Evolutionary conservation across 2,888 invertebrate species (phyloP), one percentile per base, ranked within the genome.

Genomic region (Drosophila cyrtoloma): DNA sequence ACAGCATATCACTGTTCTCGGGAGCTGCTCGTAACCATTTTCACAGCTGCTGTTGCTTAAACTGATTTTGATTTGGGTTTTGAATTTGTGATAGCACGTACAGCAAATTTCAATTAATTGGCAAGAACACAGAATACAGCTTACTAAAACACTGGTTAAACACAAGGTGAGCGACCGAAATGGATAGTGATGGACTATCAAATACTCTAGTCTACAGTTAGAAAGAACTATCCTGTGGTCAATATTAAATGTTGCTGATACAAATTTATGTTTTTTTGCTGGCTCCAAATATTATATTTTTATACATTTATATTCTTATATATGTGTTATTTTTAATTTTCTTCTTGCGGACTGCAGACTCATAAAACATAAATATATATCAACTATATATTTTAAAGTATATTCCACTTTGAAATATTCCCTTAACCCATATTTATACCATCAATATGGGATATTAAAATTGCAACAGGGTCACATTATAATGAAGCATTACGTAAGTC

Each of bases 21-120:
- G 7, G 14, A 47, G 53, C 37, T 56, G 55, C 14, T 6, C 2
- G n/a, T 22, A 59, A 61, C 12, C 37, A 19, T n/a, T 47, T 69
- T 57, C 57, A 32, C 50, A 56, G 58, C 50, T 55, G 33, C 44
- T 63, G 47, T 60, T 53, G 33, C n/a, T 28, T 50, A 39, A 50
- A 71, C 37, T 50, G 56, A 62, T 71, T 80, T 66, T 26, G 51
- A 53, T 59, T 59, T 59, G 47, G 10, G 51, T 26, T 51, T 44
- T 22, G 42, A 44, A 30, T 30, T 28, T 42, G 14, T 32, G 53
- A 53, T 22, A 1, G 39, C 33, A 53, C 47, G 56, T 4, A 14
- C 7, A 67, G 44, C 33, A 52, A 70, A 70, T 22, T 68, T 56
- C 55, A 73, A 79, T 81, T 81, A 84, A 86, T 86, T 75, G 71